These are phyloP conservation scores for Pithys albifrons DNA, from an alignment of 2,113 vertebrate species.

Conservation along the genomic window DNA sequence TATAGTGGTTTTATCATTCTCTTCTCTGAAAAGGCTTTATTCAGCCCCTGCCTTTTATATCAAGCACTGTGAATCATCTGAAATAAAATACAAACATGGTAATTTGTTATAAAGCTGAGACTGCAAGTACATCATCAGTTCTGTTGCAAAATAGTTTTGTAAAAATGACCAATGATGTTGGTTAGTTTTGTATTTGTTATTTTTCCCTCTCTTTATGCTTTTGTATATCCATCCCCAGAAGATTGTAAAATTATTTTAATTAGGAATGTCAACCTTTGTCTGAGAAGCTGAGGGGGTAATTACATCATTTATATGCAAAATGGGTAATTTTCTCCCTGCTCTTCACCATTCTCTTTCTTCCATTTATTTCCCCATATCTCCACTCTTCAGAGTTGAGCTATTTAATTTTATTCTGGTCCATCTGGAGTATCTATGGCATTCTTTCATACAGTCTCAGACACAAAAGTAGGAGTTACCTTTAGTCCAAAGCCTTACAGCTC, in stretches of 20 bases:
- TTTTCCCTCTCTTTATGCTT: slow-evolving; percentile 50
- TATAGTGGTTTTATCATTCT: slow-evolving; percentile 27
- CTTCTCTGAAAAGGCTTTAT: slow-evolving; percentile 27
- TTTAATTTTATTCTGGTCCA: slow-evolving; percentile 60
- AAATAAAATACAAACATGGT: slow-evolving; percentile 12
- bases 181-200: slow-evolving; percentile 42
- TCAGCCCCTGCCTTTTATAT: slow-evolving; percentile 52
- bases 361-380: slow-evolving; percentile 60
- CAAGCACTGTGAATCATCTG: slow-evolving; percentile 19
- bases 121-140: slow-evolving; percentile 20
- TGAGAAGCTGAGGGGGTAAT: slow-evolving; percentile 74
- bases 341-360: slow-evolving; percentile 59
- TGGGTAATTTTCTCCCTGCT: slow-evolving; percentile 64
- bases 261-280: slow-evolving; percentile 72
- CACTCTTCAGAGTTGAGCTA: slow-evolving; percentile 54
- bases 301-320: slow-evolving; percentile 77
- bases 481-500: neutral
- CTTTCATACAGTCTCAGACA: neutral
- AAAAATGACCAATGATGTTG: slow-evolving; percentile 36
- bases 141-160: slow-evolving; percentile 44
- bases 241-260: slow-evolving; percentile 77
- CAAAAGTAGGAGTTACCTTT: slow-evolving; percentile 2
- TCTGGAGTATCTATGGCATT: slow-evolving; percentile 38
- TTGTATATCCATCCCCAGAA: slow-evolving; percentile 62
- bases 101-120: slow-evolving; percentile 58